phyloP scores from a whole-genome alignment of 1,140 invertebrate species.

The Pygmarrhopalites habei region DNA sequence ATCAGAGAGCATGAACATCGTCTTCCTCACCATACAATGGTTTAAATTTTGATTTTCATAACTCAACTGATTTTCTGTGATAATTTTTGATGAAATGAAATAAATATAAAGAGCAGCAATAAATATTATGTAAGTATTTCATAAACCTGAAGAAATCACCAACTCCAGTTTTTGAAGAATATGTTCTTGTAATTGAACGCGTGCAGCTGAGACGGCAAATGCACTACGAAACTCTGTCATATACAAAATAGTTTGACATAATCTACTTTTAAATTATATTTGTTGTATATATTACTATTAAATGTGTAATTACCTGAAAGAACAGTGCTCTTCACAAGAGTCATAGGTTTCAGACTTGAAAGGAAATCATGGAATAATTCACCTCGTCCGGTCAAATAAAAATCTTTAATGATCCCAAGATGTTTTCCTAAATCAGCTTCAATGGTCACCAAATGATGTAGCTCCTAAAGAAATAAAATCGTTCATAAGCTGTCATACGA shows the following conservation, averaged over 20 bases:
- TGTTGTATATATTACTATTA: no score
- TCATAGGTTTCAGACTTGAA: constrained; percentile 11
- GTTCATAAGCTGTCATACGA: background rate
- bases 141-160: background rate
- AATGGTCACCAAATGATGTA: constrained; percentile 33
- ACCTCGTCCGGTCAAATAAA: constrained; percentile 34
- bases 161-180: constrained; percentile 28
- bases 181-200: constrained; percentile 38
- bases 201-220: constrained; percentile 21
- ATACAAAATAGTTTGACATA: constrained; percentile 1
- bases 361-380: constrained; percentile 38
- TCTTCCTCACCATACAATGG: no score
- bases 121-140: no score
- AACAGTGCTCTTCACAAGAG: background rate
- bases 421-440: constrained; percentile 33
- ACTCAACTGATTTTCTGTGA: no score
- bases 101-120: no score
- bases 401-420: constrained; percentile 37
- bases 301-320: constrained; percentile 2
- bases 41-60: no score
- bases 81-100: no score
- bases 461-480: constrained; percentile 24
- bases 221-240: constrained; percentile 19
- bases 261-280: background rate
- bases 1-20: background rate